Conservation (phyloP, 2,888 invertebrate species). For the Athalia cordata region DNA sequence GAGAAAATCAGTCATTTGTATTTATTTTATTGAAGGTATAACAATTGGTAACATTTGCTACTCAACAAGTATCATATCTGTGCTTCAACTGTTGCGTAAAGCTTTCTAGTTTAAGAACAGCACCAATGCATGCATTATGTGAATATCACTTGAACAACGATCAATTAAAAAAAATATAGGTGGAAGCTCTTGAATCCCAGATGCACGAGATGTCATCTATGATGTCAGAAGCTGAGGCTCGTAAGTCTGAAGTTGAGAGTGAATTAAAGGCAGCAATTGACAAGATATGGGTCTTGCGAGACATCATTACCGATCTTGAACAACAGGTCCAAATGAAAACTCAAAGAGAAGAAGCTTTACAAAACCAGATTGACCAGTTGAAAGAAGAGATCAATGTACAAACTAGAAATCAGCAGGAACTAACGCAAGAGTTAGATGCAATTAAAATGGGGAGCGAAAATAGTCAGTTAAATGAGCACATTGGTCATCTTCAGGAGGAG, state of each 20-base stretch:
- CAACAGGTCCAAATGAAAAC: conserved; percentile 83
- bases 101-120: not conserved
- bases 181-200: conserved; percentile 86
- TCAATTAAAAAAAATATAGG: conserved; percentile 74
- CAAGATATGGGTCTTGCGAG: conserved; percentile 83
- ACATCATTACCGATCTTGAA: conserved; percentile 87
- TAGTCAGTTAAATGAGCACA: conserved; percentile 72
- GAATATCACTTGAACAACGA: conserved; percentile 46
- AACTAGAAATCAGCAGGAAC: conserved; percentile 76
- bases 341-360: conserved; percentile 78
- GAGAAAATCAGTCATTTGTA: not conserved
- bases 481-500: conserved; percentile 75
- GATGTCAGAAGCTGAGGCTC: conserved; percentile 78
- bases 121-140: conserved; percentile 42
- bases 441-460: conserved; percentile 74
- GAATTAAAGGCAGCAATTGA: conserved; percentile 86
- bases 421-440: conserved; percentile 76
- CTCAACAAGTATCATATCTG: not conserved
- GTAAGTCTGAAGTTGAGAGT: conserved; percentile 80
- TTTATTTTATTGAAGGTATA: not conserved
- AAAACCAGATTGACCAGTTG: conserved; percentile 78
- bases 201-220: conserved; percentile 81
- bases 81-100: conserved; percentile 36
- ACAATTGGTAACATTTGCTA: not conserved
- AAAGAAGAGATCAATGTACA: conserved; percentile 77